phyloP scores from a whole-genome alignment of 2,888 invertebrate genomes.

The Rhamnusium bicolor region DNA sequence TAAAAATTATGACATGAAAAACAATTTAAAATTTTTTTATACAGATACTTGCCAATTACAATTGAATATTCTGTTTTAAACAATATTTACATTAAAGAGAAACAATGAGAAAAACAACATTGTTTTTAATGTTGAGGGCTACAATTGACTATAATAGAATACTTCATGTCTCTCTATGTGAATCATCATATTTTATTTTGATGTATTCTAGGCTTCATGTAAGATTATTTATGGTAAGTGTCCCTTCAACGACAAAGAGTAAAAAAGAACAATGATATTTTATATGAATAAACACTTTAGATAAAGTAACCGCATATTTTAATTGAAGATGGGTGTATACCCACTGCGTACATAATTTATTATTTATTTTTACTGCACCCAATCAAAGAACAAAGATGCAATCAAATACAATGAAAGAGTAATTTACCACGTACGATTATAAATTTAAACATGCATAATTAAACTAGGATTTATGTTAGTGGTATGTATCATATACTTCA shows the following conservation, averaged over 20 bases:
- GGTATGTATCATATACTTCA: no score
- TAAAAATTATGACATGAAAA: no score
- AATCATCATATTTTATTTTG: background rate
- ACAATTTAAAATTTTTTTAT: no score
- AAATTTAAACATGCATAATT: constrained; percentile 8
- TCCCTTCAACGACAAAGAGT: background rate
- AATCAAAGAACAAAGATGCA: constrained; percentile 20
- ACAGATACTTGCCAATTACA: no score
- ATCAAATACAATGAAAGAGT: constrained; percentile 9
- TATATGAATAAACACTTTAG: constrained; percentile 6
- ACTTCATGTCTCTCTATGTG: no score
- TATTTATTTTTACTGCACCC: constrained; percentile 16
- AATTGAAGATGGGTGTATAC: constrained; percentile 18
- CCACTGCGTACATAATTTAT: background rate
- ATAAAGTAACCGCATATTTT: constrained; percentile 1
- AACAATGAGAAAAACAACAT: no score
- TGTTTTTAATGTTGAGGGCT: no score
- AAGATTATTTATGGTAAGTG: background rate
- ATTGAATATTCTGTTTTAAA: no score
- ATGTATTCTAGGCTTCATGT: background rate
- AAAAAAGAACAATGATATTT: background rate
- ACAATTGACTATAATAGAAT: no score
- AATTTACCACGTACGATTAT: constrained; percentile 6
- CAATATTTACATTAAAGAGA: no score
- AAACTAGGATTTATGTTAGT: constrained; percentile 8